Evolutionary conservation across 1,140 invertebrate genomes (phyloP).

Genomic region (Drosophila sp.): DNA sequence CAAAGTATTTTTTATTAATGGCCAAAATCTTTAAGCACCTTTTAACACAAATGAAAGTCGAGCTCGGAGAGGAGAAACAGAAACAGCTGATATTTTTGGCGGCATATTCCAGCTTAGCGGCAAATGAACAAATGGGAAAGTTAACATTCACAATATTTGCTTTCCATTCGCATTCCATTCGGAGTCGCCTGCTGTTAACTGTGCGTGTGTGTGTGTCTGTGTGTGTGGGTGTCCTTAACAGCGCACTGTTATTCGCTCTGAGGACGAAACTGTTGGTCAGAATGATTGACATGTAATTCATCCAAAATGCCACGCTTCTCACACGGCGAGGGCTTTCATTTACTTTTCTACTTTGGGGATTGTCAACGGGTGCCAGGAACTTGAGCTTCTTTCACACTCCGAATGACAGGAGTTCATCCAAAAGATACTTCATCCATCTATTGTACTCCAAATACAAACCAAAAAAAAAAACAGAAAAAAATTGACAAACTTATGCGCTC

Average conservation of each 20-base stretch:
- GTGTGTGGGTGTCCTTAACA: not conserved
- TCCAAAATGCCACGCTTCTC: constrained; percentile 14
- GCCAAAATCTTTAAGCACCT: constrained; percentile 3
- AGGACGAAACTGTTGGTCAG: not conserved
- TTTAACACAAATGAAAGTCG: constrained; percentile 20
- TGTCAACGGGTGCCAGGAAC: not conserved
- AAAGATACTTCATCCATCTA: too few species aligned
- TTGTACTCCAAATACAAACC: not conserved
- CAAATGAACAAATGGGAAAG: constrained; percentile 10
- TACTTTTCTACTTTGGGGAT: not conserved
- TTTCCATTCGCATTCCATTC: constrained; percentile 47
- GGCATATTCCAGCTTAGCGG: constrained; percentile 52
- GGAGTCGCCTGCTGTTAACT: constrained; percentile 27
- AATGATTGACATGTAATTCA: constrained; percentile 38
- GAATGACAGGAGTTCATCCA: not conserved
- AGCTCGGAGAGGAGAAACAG: not conserved
- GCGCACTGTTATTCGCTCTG: not conserved
- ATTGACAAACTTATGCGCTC: not conserved
- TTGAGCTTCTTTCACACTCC: not conserved
- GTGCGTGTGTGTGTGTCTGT: too few species aligned
- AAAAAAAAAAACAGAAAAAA: not conserved
- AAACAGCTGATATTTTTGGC: constrained; percentile 68
- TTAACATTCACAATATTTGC: constrained; percentile 9
- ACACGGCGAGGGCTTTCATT: not conserved
- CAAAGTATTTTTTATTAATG: constrained; percentile 21